phyloP scores from a whole-genome alignment of 2,113 vertebrate genomes.

The Ursus arctos region DNA sequence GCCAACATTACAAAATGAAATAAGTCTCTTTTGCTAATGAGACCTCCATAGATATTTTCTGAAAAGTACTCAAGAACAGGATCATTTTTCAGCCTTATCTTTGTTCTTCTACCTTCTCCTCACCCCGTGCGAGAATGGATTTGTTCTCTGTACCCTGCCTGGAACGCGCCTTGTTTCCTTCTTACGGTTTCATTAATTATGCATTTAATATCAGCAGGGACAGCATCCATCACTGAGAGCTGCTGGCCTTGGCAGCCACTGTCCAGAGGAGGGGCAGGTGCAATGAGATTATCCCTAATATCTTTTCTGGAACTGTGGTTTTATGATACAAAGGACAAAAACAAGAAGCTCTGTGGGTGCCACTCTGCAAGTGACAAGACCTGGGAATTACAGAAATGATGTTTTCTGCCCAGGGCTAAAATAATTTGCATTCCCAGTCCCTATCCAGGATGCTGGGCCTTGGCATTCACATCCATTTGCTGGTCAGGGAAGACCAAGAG shows the following conservation, averaged over 20 bases:
- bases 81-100: slow-evolving; percentile 69
- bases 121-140: background rate
- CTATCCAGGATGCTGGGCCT: background rate
- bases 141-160: slow-evolving; percentile 70
- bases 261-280: slow-evolving; percentile 32
- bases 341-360: background rate
- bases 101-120: slow-evolving; percentile 14
- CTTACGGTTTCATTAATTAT: slow-evolving; percentile 72
- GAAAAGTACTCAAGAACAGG: background rate
- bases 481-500: background rate
- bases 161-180: slow-evolving; percentile 58
- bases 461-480: background rate
- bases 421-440: background rate
- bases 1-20: background rate
- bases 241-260: slow-evolving; percentile 1
- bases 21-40: slow-evolving; percentile 54
- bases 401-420: slow-evolving; percentile 27
- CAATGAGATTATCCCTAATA: slow-evolving; percentile 32
- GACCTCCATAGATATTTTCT: slow-evolving; percentile 28
- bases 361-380: background rate
- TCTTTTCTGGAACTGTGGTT: slow-evolving; percentile 12
- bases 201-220: slow-evolving; percentile 71
- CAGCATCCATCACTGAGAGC: slow-evolving; percentile 22
- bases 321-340: slow-evolving; percentile 56
- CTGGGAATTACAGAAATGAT: background rate